These are phyloP conservation scores for Campopleginae sp. DNA, from an alignment of 2,888 invertebrate genomes.

Conservation along the genomic window DNA sequence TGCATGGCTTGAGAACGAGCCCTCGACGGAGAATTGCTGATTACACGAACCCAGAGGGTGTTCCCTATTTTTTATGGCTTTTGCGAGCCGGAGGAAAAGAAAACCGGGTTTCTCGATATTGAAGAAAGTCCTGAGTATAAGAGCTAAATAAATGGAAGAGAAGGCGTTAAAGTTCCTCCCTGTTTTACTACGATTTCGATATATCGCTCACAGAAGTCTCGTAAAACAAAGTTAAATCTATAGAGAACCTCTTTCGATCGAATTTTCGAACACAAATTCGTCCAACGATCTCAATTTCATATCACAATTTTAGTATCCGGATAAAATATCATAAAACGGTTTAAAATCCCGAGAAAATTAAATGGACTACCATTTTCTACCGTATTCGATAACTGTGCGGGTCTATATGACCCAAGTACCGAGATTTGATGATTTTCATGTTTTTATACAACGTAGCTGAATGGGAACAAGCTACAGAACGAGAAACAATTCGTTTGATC, in stretches of 20 bases:
- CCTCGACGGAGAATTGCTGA: conserved; percentile 70
- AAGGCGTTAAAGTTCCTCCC: conserved; percentile 8
- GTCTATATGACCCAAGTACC: neutral
- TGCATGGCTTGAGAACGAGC: conserved; percentile 63
- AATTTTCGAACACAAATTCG: conserved; percentile 25
- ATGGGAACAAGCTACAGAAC: neutral
- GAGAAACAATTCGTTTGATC: neutral
- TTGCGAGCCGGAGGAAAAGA: conserved; percentile 39
- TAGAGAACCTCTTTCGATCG: conserved; percentile 25
- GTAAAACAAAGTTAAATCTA: conserved; percentile 32
- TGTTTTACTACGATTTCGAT: conserved; percentile 5
- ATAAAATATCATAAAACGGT: neutral
- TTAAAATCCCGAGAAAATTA: neutral
- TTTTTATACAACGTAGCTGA: neutral
- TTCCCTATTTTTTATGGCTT: conserved; percentile 65
- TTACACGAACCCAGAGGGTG: conserved; percentile 64
- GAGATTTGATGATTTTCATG: neutral
- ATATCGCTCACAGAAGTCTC: conserved; percentile 26
- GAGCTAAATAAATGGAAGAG: conserved; percentile 4
- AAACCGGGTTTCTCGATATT: conserved; percentile 35
- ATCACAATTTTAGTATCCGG: neutral
- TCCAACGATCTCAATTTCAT: neutral
- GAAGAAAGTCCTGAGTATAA: conserved; percentile 8
- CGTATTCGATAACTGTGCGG: neutral
- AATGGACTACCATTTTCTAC: neutral